Evolutionary conservation across 1,140 invertebrate genomes (phyloP), one percentile per base, ranked within the genome.

Genomic region (Pollicipes pollicipes): DNA sequence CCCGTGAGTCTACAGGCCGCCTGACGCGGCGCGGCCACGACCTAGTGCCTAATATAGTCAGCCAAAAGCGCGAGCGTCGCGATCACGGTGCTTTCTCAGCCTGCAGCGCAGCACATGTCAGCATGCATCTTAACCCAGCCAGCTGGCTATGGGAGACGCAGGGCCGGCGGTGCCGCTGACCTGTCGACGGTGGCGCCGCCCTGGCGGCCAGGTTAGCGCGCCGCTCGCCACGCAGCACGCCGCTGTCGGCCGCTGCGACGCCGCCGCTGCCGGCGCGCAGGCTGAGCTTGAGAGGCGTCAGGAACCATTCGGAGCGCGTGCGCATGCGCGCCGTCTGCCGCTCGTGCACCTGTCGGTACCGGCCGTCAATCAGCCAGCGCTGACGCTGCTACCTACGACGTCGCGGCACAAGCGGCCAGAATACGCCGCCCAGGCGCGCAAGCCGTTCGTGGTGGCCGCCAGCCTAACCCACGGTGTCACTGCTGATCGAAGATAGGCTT

Each of bases 301-400:
- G 84, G 83, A 95, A 95, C 93, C 93, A 96, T 80, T 95, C 92
- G 67, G 91, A 94, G 75, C 93, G 85, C 67, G 91, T 93, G 79
- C 90, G 85, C 92, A 96, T 95, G 75, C 93, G 84, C 78, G 89
- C 90, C 70, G 90, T 89, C 84, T 96, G 93, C 78, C 91, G 84
- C 83, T 95, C 91, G 83, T 95, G 92, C 72, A 95, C 93, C 89
- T 91, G 81, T 76, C 77, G 74, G 27, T 31, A 21, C 10, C 2
- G 10, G 17, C 1, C 2, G 30, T 6, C 26, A 2, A 24, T 31
- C 67, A 68, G 67, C 13, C 8, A 17, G 4, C 13, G 67, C 6
- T 6, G 17, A 24, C 13, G 24, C 30, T 2, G 21, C 6, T 21
- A 24, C 32, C 13, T 10, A 10, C 30, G 24, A 68, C 30, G 16